Evolutionary conservation across 30 jellyfish, hydroid and myxozoan species (phyloP).

Genomic region (Cassiopea andromeda): DNA sequence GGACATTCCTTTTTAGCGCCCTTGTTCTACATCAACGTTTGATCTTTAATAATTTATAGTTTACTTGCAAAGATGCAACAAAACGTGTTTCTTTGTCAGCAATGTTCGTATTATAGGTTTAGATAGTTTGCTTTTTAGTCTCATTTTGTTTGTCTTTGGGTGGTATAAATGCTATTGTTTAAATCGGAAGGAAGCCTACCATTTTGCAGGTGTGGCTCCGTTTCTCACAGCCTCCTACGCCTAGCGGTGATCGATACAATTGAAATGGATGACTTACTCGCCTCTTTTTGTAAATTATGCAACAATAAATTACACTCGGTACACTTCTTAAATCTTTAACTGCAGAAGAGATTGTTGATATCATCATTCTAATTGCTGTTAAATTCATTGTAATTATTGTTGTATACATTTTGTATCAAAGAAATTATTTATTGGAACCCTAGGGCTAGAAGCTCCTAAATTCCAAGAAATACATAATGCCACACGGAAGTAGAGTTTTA

Average conservation of each 20-base stretch:
- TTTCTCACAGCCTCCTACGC: neutral
- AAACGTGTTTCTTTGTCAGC: neutral
- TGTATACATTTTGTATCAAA: too few relatives aligned
- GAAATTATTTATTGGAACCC: too few relatives aligned
- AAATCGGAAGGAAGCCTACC: neutral
- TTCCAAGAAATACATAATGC: too few relatives aligned
- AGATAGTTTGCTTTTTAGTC: neutral
- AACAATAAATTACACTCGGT: too few relatives aligned
- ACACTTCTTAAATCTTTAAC: too few relatives aligned
- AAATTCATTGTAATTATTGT: too few relatives aligned
- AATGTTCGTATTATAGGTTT: neutral
- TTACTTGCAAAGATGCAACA: neutral
- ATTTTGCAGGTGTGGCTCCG: neutral
- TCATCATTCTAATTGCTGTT: too few relatives aligned
- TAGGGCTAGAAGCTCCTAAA: too few relatives aligned
- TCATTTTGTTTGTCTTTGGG: neutral
- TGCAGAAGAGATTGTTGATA: too few relatives aligned
- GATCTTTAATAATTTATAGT: conserved; percentile 7
- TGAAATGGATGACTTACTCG: too few relatives aligned
- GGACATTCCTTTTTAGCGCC: conserved; percentile 5
- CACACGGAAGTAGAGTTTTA: too few relatives aligned
- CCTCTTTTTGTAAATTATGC: neutral
- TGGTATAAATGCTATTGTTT: neutral
- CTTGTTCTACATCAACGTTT: conserved; percentile 34
- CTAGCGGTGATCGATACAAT: neutral